Base-by-base conservation (phyloP, 1,140 invertebrate species). In the Aethina tumida region DNA sequence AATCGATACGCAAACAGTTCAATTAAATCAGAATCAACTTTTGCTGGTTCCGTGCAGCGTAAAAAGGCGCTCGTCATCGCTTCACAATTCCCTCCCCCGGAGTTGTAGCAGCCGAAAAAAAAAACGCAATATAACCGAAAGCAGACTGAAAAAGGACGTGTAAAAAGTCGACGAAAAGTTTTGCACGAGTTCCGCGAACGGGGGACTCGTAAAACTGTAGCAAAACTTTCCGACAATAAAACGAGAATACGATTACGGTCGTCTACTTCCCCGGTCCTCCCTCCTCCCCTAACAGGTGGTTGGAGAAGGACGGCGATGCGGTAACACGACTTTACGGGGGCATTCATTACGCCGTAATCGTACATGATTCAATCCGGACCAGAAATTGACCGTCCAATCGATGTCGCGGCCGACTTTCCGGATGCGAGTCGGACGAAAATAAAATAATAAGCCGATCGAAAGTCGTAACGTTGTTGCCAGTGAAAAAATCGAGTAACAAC, bases 181-280 rank as follows among this genome's bases (percentile, higher is more conserved):
- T 38, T 12, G 8, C 14, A 33, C 14, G 31, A 38, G 13, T 41
- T 47, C 41, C 20, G 32, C 34, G 22, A 38, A 38, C 32, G 29
- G 35, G 42, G 45, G 45, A 44, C 34, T 45, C 41, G 36, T 45
- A 40, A 50, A 50, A 42, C 41, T 40, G 29, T 24, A 29, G 28
- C 35, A 27, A 39, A 49, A 35, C 39, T 45, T 21, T 31, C 36
- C 36, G 42, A 49, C 44, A 49, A 49, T 49, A 49, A 49, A 49
- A 49, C 43, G 40, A 43, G 46, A 49, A 49, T 45, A 49, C 43
- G 42, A 46, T 46, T 49, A 26, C 44, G 35, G 33, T 41, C 37
- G 32, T 41, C 35, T 36, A 29, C 36, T 20, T 37, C 29, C 18
- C 33, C 43, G 37, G 37, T 39, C 31, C 30, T 43, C 26, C 21